Conservation (phyloP, 2,113 vertebrate genomes). For the Trematomus loennbergii region DNA sequence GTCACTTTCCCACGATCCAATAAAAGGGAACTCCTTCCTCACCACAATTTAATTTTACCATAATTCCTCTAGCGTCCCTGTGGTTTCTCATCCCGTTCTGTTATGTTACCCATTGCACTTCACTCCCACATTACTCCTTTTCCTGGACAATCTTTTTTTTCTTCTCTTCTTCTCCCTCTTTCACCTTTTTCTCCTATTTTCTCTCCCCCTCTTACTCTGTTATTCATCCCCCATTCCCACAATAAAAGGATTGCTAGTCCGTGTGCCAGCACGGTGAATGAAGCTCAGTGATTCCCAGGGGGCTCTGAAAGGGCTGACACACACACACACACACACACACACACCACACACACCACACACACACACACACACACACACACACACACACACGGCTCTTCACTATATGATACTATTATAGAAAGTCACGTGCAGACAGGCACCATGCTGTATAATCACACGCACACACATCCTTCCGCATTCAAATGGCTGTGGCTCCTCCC, state of each 20-base stretch:
- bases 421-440: constrained; percentile 59
- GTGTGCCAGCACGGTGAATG: constrained; percentile 75
- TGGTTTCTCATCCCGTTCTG: constrained; percentile 15
- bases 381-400: constrained; percentile 52
- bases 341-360: too few relatives aligned
- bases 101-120: constrained; percentile 35
- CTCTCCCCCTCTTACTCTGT: constrained; percentile 13
- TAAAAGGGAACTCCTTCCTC: neutral
- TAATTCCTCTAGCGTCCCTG: neutral
- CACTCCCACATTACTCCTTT: constrained; percentile 40
- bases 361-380: constrained; percentile 12
- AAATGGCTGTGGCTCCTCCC: constrained; percentile 58
- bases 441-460: constrained; percentile 33
- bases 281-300: constrained; percentile 81
- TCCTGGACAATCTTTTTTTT: constrained; percentile 30
- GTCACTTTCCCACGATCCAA: neutral
- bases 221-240: constrained; percentile 45
- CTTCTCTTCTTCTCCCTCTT: constrained; percentile 7
- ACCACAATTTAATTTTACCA: neutral
- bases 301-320: constrained; percentile 64
- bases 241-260: constrained; percentile 67
- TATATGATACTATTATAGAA: constrained; percentile 64
- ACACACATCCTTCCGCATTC: constrained; percentile 49
- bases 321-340: too few relatives aligned
- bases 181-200: constrained; percentile 1